Evolutionary conservation across 2,113 vertebrate genomes (phyloP), one percentile per base, ranked within the genome.

Genomic region (Genyomyrus donnyi): DNA sequence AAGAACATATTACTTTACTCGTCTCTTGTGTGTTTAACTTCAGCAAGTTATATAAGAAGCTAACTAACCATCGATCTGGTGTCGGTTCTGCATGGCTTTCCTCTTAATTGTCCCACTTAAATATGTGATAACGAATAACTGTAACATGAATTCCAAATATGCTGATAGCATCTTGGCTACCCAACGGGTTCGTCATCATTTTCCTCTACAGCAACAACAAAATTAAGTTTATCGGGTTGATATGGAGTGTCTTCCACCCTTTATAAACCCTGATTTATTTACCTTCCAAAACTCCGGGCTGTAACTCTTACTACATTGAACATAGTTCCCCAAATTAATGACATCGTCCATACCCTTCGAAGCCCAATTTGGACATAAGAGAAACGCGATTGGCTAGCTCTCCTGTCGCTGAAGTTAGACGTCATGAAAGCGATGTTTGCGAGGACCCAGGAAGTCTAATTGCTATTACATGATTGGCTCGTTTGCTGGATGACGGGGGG

Each of bases 341-440:
- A 94, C 95, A 96, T 96, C 91, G 94, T 95, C 83, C 52, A 93
- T 86, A 95, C 94, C 27, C 49, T 46, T 50, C 46, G 21, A 31
- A 49, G 11, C 17, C 13, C 0, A 27, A 9, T 8, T 39, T 74
- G 53, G 53, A 8, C 24, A 46, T 19, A n/a, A 15, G n/a, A 15
- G 0, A 0, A 2, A 2, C 8, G 1, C 84, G 1, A 94, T 95
- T 95, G 93, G 94, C 35, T 89, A 5, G 87, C 49, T 1, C 83
- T 70, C 31, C 90, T 53, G 24, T 86, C n/a, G 77, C 53, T 5
- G 3, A 24, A 3, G 35, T 58, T 19, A 10, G 10, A 52, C 85
- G 87, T 83, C 49, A 31, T 49, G 35, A 39, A 89, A 19, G 49
- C 24, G 27, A 24, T n/a, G 24, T 62, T 35, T 52, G 6, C 7